Evolutionary conservation across 2,888 invertebrate species (phyloP), one percentile per base, ranked within the genome.

Genomic region (Sisyra nigra): DNA sequence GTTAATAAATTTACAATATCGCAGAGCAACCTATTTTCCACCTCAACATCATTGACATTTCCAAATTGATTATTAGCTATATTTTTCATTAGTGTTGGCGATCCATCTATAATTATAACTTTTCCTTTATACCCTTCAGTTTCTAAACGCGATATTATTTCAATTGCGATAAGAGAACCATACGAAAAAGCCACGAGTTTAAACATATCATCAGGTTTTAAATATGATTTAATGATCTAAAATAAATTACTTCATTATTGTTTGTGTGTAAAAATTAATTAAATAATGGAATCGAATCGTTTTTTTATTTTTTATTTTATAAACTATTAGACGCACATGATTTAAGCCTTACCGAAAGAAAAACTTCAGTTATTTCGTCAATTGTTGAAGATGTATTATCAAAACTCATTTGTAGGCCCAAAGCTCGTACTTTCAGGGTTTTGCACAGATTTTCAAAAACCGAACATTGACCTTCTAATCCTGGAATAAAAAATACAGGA

Each of bases 141-240:
- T 59, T 88, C 87, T 31, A 93, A 63, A 53, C 72, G 68, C 7
- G 73, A 63, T 3, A 78, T 81, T 45, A 93, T 63, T 57, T 91
- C 85, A 44, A 92, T 61, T 0, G 81, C 80, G 15, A 91, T 67
- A 15, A 82, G 59, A 0, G 80, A 67, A 37, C 96, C 96, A 55
- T 78, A 93, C 10, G 94, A 96, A 66, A 94, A 93, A 2, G 85
- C 92, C 10, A 83, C 71, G 1, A 96, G 57, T 45, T 74, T 72
- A 63, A 83, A 91, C 1, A 69, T 67, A 39, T 72, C 66, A 1
- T 66, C 64, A 1, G 68, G 72, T 0, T 68, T 57, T 8, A 75
- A 53, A 7, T 67, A 62, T 33, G 67, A 61, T 47, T 71, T 65
- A 2, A 79, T 61, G 42, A 69, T 59, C 78, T 81, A 54, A 30